Percentiles rank a stretch among this genome's conserved stretches.
Evolutionary conservation across 2,888 invertebrate species (phyloP).

Genomic region (Ophioninae sp.): DNA sequence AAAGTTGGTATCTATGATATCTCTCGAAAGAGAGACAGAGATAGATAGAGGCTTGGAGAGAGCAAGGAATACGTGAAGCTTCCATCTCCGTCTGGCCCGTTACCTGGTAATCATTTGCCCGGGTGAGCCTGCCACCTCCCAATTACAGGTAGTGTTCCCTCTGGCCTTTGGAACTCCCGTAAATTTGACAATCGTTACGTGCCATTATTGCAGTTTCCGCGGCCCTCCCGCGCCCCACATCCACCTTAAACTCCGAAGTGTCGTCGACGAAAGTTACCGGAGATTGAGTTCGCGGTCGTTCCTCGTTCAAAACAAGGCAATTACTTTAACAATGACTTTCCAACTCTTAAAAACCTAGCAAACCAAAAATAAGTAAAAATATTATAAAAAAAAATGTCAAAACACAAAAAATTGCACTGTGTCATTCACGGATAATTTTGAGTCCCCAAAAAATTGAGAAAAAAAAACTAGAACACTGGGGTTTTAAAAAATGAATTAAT

Average conservation of each 20-base stretch:
- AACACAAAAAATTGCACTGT: not conserved
- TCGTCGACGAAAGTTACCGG: not conserved
- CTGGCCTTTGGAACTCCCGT: slow-evolving; percentile 13
- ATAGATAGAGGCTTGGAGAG: not conserved
- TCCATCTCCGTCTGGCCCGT: slow-evolving; percentile 35
- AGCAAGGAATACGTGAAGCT: slow-evolving; percentile 4
- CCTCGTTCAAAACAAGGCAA: not conserved
- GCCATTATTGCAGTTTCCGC: not conserved
- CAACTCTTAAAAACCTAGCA: no score
- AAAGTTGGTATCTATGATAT: not conserved
- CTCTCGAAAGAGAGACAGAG: slow-evolving; percentile 2
- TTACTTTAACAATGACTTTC: not conserved
- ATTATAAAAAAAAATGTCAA: not conserved
- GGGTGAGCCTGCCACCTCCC: slow-evolving; percentile 63
- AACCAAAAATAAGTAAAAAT: not conserved
- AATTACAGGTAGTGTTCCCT: slow-evolving; percentile 62
- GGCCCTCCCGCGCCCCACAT: not conserved
- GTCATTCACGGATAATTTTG: not conserved
- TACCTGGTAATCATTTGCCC: slow-evolving; percentile 64
- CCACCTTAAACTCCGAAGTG: not conserved
- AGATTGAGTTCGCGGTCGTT: not conserved
- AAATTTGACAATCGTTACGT: not conserved
- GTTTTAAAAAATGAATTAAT: no score
- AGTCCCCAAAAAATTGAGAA: no score
- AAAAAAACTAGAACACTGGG: not conserved